Conservation (phyloP, 2,888 invertebrate species). For the Pelosia muscerda region DNA sequence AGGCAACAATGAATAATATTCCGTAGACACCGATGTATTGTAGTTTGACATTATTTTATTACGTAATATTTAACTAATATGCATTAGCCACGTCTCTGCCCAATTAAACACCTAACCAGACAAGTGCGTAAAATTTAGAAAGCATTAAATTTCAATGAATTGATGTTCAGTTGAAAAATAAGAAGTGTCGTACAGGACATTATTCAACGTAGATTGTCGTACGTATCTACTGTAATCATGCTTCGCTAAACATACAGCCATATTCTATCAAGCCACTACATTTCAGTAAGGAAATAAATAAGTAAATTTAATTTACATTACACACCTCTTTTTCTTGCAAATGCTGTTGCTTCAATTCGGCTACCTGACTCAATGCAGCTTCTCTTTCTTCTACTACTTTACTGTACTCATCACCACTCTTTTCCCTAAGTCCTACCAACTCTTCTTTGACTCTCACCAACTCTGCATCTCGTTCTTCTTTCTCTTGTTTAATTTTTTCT, state of each 20-base stretch:
- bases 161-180: not conserved
- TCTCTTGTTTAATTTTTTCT: slow-evolving; percentile 69
- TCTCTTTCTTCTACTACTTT: slow-evolving; percentile 75
- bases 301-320: slow-evolving; percentile 32
- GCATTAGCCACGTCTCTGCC: slow-evolving; percentile 4
- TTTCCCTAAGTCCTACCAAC: slow-evolving; percentile 69
- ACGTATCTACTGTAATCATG: slow-evolving; percentile 11
- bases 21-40: not conserved
- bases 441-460: slow-evolving; percentile 74
- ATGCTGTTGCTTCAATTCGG: slow-evolving; percentile 68
- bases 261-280: slow-evolving; percentile 15
- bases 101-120: slow-evolving; percentile 4
- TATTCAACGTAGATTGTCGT: not conserved
- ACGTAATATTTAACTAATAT: slow-evolving; percentile 1
- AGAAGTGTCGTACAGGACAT: not conserved
- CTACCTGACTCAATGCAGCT: slow-evolving; percentile 68
- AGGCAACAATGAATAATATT: not conserved
- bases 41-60: not conserved
- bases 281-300: not conserved
- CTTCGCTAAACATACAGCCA: slow-evolving; percentile 16
- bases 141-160: not conserved
- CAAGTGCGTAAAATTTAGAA: not conserved
- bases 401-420: slow-evolving; percentile 77
- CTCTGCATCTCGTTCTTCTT: slow-evolving; percentile 71
- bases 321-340: slow-evolving; percentile 81